Conservation (phyloP, 2,113 vertebrate genomes). For the Anthoscopus minutus region DNA sequence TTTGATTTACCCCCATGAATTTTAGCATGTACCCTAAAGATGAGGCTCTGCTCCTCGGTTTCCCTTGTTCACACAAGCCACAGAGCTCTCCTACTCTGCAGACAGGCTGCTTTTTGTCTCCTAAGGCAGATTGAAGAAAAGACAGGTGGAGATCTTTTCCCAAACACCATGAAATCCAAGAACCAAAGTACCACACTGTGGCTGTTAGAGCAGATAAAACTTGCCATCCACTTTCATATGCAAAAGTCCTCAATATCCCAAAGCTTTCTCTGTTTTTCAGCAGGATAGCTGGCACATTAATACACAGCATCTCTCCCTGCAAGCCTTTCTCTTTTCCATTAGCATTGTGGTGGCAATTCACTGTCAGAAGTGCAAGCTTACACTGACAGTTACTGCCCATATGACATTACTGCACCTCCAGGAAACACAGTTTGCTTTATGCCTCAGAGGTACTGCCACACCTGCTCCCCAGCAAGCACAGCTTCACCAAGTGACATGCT, state of each 20-base stretch:
- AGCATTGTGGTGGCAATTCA: neutral
- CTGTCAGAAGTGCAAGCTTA: neutral
- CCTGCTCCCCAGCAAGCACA: neutral
- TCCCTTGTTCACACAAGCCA: neutral
- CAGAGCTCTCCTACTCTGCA: neutral
- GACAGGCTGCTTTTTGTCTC: neutral
- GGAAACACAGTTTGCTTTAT: fast-evolving
- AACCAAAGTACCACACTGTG: neutral
- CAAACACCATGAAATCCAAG: neutral
- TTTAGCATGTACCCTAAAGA: neutral
- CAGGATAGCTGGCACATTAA: neutral
- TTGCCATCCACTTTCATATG: fast-evolving
- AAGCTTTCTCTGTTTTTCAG: neutral
- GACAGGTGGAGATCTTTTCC: neutral
- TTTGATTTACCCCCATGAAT: neutral
- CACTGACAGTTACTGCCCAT: neutral
- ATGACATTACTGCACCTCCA: neutral
- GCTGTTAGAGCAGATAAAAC: neutral
- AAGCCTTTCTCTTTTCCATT: neutral
- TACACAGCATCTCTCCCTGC: fast-evolving
- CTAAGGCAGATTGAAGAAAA: neutral
- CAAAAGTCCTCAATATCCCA: neutral
- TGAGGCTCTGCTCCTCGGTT: neutral
- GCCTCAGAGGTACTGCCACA: neutral
- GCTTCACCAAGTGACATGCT: neutral